These are phyloP conservation scores for Crotalus adamanteus DNA, from an alignment of 2,797 vertebrate species.

Conservation along the genomic window DNA sequence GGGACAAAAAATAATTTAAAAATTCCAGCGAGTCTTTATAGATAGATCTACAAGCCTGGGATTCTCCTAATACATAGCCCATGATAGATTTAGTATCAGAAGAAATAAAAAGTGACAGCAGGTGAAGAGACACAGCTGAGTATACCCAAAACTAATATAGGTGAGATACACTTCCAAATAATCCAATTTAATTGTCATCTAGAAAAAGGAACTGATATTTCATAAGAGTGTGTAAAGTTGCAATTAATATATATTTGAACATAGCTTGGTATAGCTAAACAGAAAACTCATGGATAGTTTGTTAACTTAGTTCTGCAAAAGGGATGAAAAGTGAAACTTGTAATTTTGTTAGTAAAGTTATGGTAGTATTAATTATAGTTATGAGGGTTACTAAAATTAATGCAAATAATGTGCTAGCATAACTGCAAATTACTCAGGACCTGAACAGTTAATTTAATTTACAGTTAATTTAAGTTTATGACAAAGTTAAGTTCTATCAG, in stretches of 20 bases:
- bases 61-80: background rate
- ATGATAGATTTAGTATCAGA: background rate
- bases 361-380: background rate
- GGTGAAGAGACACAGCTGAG: background rate
- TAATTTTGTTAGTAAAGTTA: background rate
- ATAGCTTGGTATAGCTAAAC: conserved; percentile 3
- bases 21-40: background rate
- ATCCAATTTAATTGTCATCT: background rate
- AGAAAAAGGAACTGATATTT: background rate
- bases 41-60: background rate
- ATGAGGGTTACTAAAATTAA: background rate
- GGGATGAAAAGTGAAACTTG: background rate
- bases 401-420: background rate
- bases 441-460: background rate
- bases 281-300: background rate
- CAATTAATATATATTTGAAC: background rate
- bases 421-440: background rate
- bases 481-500: conserved; percentile 22
- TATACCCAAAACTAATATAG: background rate
- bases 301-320: conserved; percentile 26
- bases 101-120: background rate
- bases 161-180: background rate
- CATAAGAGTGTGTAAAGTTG: background rate
- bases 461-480: background rate
- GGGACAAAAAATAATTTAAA: background rate